These are phyloP conservation scores for Xenus cinereus DNA, from an alignment of 2,113 vertebrate genomes.

Conservation along the genomic window DNA sequence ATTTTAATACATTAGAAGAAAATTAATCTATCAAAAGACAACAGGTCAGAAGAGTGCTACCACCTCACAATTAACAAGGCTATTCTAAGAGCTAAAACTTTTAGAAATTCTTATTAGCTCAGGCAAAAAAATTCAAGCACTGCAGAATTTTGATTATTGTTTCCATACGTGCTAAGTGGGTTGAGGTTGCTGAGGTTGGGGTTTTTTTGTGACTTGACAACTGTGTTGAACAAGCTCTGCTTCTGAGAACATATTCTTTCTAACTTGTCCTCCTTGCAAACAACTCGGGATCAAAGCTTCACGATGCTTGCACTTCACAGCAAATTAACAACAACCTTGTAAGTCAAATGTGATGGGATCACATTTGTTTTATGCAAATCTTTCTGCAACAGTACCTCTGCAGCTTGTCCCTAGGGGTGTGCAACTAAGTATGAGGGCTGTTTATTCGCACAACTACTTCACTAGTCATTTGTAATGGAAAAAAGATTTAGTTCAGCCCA, in stretches of 20 bases:
- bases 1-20: neutral
- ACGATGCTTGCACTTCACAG: neutral
- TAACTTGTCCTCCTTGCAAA: neutral
- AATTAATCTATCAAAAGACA: neutral
- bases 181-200: neutral
- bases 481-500: neutral
- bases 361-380: neutral
- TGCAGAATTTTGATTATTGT: neutral
- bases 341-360: neutral
- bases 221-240: neutral
- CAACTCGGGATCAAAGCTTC: neutral
- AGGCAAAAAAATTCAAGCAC: neutral
- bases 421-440: neutral
- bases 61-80: neutral
- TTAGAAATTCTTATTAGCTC: neutral
- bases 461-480: neutral
- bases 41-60: neutral
- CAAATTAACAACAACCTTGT: neutral
- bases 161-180: fast-evolving
- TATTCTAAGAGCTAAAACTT: neutral
- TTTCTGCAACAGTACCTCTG: neutral
- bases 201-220: neutral
- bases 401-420: neutral
- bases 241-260: neutral
- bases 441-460: neutral